A percentile compares a stretch with the other conserved stretches of the same genome.
Conservation (phyloP, 35 echinoderm and acorn worm genomes). For the Apostichopus japonicus region DNA sequence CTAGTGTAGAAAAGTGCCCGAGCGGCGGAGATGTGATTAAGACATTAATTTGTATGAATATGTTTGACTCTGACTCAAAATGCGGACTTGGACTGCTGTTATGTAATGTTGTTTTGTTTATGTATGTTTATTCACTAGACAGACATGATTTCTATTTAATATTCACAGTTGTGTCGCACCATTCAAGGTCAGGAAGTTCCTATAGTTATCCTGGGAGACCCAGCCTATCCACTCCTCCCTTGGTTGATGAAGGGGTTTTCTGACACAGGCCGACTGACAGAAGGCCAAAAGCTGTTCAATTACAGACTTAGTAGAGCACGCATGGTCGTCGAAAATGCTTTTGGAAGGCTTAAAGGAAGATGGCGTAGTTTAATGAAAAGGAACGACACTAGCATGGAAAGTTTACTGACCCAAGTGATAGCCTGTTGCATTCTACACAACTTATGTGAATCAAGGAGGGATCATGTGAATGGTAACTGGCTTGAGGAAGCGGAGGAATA, state of each 20-base stretch:
- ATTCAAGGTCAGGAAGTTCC: slow-evolving; percentile 56
- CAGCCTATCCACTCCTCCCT: slow-evolving; percentile 62
- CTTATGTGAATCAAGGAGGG: slow-evolving; percentile 27
- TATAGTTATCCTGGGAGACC: slow-evolving; percentile 58
- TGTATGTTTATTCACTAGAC: too few relatives aligned
- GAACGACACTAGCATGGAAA: slow-evolving; percentile 32
- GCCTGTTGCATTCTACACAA: slow-evolving; percentile 61
- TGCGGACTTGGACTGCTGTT: too few relatives aligned
- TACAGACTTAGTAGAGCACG: slow-evolving; percentile 22
- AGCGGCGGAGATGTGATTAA: too few relatives aligned
- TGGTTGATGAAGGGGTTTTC: slow-evolving; percentile 73
- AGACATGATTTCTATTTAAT: too few relatives aligned
- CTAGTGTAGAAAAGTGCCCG: too few relatives aligned
- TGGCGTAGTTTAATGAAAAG: slow-evolving; percentile 57
- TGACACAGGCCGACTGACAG: neutral
- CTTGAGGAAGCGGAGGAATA: slow-evolving; percentile 27
- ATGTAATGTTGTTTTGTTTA: too few relatives aligned
- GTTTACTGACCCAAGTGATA: neutral
- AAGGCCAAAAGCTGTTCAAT: slow-evolving; percentile 43
- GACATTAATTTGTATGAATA: too few relatives aligned
- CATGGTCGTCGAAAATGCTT: slow-evolving; percentile 59
- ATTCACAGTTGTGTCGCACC: slow-evolving; percentile 41
- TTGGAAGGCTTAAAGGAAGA: slow-evolving; percentile 65
- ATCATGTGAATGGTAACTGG: slow-evolving; percentile 18
- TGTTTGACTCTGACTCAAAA: too few relatives aligned